Conservation (phyloP, 2,113 vertebrate species). For the Sphyrna mokarran region DNA sequence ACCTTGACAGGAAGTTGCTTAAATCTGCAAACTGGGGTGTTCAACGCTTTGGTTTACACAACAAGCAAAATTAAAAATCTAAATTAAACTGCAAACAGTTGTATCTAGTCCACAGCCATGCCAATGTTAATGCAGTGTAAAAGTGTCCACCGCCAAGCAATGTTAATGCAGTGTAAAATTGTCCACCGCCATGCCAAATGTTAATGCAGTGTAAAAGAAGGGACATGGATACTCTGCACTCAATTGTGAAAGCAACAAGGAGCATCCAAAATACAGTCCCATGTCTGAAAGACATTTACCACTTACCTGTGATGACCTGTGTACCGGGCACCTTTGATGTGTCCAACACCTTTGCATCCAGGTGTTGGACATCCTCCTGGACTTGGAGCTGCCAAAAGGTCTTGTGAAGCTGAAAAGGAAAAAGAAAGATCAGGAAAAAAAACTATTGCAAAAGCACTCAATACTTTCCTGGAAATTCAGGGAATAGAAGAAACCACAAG, state of each 20-base stretch:
- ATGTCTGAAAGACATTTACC: background rate
- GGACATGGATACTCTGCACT: background rate
- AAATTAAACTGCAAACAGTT: background rate
- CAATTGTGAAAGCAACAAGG: background rate
- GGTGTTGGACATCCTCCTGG: conserved; percentile 63
- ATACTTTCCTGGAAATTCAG: background rate
- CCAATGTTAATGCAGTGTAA: background rate
- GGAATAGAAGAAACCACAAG: background rate
- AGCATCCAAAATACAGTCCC: background rate
- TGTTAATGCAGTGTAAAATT: background rate
- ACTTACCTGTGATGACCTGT: conserved; percentile 64
- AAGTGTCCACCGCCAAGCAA: background rate
- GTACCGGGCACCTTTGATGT: conserved; percentile 65
- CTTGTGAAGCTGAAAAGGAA: conserved; percentile 46
- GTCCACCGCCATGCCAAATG: background rate
- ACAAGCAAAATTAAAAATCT: background rate
- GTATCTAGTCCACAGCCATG: background rate
- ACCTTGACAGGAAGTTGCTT: background rate
- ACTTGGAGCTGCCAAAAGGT: conserved; percentile 47
- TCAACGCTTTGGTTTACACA: background rate
- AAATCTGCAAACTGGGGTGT: background rate
- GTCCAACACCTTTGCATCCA: conserved; percentile 62
- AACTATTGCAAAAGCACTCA: background rate
- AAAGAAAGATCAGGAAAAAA: background rate
- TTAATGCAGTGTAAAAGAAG: background rate